Conservation (phyloP, 2,797 vertebrate species). For the Triplophysa bombifrons region DNA sequence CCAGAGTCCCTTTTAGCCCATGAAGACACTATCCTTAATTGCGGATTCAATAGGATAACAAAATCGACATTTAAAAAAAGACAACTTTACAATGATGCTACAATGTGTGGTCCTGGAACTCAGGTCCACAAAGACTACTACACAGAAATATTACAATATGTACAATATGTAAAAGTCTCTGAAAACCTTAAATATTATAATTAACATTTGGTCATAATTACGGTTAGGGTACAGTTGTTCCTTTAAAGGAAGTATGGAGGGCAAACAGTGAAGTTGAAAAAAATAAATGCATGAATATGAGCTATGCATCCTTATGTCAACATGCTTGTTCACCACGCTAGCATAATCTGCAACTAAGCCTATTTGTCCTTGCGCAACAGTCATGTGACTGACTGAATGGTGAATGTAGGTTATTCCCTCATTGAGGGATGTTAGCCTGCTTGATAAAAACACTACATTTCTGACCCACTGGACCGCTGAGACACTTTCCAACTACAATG, state of each 20-base stretch:
- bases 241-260: too few species aligned
- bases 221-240: too few species aligned
- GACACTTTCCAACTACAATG: constrained; percentile 1
- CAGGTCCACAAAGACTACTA: background rate
- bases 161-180: background rate
- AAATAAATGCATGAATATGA: background rate
- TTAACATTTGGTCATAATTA: too few species aligned
- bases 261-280: background rate
- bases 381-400: constrained; percentile 50
- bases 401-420: constrained; percentile 53
- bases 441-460: background rate
- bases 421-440: background rate
- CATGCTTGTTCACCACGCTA: constrained; percentile 26
- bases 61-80: background rate
- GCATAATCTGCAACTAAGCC: constrained; percentile 58
- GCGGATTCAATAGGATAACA: constrained; percentile 25
- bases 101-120: constrained; percentile 1
- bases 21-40: constrained; percentile 17
- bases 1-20: constrained; percentile 8
- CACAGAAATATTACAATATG: background rate
- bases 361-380: constrained; percentile 55
- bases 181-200: too few species aligned
- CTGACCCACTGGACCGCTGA: constrained; percentile 14
- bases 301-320: constrained; percentile 9
- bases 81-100: background rate